These are phyloP conservation scores for Sitta europaea DNA, from an alignment of 2,113 vertebrate genomes.

Conservation along the genomic window DNA sequence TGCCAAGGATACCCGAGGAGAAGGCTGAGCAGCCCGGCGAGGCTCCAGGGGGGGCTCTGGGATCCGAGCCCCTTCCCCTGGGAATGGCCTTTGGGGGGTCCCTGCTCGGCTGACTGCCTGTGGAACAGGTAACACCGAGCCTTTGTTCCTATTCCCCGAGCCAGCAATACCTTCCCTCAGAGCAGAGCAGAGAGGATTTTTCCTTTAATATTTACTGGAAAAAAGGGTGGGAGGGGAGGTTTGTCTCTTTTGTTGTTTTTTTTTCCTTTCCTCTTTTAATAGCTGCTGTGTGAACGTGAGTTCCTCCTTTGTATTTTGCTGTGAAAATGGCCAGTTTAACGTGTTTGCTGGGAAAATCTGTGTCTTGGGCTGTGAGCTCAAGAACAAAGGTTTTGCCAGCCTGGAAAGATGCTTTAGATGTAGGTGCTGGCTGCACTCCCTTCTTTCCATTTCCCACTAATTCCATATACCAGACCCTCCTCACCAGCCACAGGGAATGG, in stretches of 20 bases:
- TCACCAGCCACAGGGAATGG: not conserved
- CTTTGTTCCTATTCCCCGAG: slow-evolving; percentile 64
- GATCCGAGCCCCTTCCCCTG: not conserved
- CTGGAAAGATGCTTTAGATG: slow-evolving; percentile 35
- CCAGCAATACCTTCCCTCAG: not conserved
- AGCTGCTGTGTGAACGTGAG: not conserved
- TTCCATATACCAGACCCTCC: not conserved
- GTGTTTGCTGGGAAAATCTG: not conserved
- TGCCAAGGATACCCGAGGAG: slow-evolving; percentile 42
- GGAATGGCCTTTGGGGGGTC: slow-evolving; percentile 11
- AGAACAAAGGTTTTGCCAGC: slow-evolving; percentile 75
- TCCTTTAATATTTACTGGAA: not conserved
- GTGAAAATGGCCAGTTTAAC: not conserved
- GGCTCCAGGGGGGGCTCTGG: not conserved
- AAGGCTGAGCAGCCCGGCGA: not conserved
- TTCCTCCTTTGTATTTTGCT: not conserved
- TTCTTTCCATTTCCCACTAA: slow-evolving; percentile 2
- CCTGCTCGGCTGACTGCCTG: slow-evolving; percentile 30
- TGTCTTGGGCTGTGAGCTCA: slow-evolving; percentile 29
- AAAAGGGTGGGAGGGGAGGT: not conserved
- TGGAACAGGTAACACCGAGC: slow-evolving; percentile 66
- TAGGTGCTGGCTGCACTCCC: not conserved
- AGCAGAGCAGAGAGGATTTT: not conserved
- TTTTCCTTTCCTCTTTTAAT: not conserved
- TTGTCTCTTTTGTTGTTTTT: not conserved